Base-by-base conservation (phyloP, 2,888 invertebrate genomes). In the Syrphus vitripennis region DNA sequence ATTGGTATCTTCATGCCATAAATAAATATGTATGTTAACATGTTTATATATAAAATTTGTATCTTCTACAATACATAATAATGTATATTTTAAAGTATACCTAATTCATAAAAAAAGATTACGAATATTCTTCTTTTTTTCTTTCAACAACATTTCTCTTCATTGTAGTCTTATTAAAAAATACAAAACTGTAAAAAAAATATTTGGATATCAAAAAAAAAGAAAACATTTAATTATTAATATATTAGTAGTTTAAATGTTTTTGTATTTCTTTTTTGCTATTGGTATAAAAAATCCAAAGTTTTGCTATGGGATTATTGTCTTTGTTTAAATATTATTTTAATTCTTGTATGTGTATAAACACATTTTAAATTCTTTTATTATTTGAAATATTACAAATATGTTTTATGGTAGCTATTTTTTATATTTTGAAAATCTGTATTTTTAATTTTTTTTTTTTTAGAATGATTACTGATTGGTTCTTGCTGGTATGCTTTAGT, bases 291-390 rank as follows among this genome's bases (percentile, higher is more conserved):
- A 65, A 65, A 40, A 9, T 29, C 19, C 45, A 65, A 45, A 65
- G 12, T 63, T 55, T 72, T 77, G 48, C 74, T 21, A 69, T 81
- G 82, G 86, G 86, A 82, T 86, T 86, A 86, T 86, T 86, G 86
- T 86, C 86, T 74, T 86, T 86, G 77, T 77, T 77, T 69, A 37
- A 72, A 69, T 70, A 57, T 74, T 67, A 48, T 76, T 42, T 24
- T 5, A 40, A 4, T 45, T 5, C 37, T 59, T 6, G 1, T 12
- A 21, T 48, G 10, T 37, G 26, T 21, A 10, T 61, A 26, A 55
- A 75, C 72, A 86, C 81, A 63, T 74, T 74, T 69, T 78, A 57
- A 78, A 86, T 86, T 86, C 77, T 37, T 37, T 77, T 55, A 75
- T 57, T 72, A 72, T 53, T 16, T 59, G 14, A 59, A 24, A 21